Base-by-base conservation (phyloP, 2,888 invertebrate genomes). In the Baronia brevicornis region DNA sequence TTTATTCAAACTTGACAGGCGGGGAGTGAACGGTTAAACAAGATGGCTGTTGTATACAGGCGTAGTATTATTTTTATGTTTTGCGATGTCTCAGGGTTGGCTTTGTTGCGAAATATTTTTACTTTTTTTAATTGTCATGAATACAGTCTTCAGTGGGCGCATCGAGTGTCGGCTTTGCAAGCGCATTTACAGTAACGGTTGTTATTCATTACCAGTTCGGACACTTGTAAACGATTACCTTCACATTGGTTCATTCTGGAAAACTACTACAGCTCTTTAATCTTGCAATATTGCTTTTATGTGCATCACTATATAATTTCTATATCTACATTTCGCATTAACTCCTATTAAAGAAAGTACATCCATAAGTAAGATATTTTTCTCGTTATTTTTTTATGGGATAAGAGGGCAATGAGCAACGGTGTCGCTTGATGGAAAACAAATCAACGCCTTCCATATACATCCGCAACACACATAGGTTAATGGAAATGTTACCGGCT, bases 11-110 rank as follows among this genome's bases (percentile, higher is more conserved):
- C 38, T 45, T 45, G 38, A 26, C 43, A 45, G 55, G 68, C 60
- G 68, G 72, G 72, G 77, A 74, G 74, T 67, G 72, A 74, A 51
- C 44, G 73, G 57, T 29, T 39, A 39, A 36, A 37, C 39, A 51
- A 51, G 41, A 55, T 55, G 57, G 54, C 48, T 36, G 47, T 28
- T 36, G 41, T 24, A 24, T 24, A 34, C 36, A 38, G 28, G 33
- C 30, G 12, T 24, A 22, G 33, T 33, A 29, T 27, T 44, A 44
- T 45, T 42, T 37, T 39, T 42, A 35, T 36, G 37, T 46, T 43
- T 41, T 39, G 36, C 15, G 44, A 48, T 44, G 49, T 46, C 44
- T 57, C 59, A 70, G 71, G 71, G 69, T 61, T 71, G 65, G 39
- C 53, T 59, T 56, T 54, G 57, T 69, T 67, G 53, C 55, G 56